Evolutionary conservation across 2,113 vertebrate genomes (phyloP).

Genomic region (Solea senegalensis): DNA sequence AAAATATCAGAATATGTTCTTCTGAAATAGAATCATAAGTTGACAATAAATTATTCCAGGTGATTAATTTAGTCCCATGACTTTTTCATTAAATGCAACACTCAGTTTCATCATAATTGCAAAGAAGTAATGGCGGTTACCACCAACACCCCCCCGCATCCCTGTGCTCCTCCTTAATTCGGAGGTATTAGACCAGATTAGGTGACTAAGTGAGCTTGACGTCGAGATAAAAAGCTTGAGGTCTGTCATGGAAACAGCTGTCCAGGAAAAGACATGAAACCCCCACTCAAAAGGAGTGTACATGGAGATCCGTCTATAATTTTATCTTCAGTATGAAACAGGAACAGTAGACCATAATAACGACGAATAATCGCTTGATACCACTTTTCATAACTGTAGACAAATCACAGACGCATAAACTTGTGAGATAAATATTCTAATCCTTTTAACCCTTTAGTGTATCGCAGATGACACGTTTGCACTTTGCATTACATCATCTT

Average conservation of each 20-base stretch:
- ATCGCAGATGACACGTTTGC: no score
- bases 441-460: no score
- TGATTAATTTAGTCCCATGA: slow-evolving; percentile 16
- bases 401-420: no score
- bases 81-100: slow-evolving; percentile 21
- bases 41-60: slow-evolving; percentile 40
- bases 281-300: slow-evolving; percentile 4
- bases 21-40: slow-evolving; percentile 38
- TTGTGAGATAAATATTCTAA: no score
- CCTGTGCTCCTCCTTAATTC: slow-evolving; percentile 44
- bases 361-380: not conserved
- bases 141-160: not conserved
- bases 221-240: slow-evolving; percentile 68
- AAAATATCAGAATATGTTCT: slow-evolving; percentile 32
- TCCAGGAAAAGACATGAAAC: slow-evolving; percentile 62
- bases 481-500: no score
- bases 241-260: slow-evolving; percentile 66
- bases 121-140: slow-evolving; percentile 17
- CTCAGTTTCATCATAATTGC: slow-evolving; percentile 5
- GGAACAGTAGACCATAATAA: not conserved
- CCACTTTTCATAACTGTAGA: not conserved
- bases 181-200: slow-evolving; percentile 68
- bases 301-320: not conserved
- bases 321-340: not conserved
- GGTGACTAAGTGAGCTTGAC: slow-evolving; percentile 69